Evolutionary conservation across 2,113 vertebrate species (phyloP).

Genomic region (Sinosuthora webbiana): DNA sequence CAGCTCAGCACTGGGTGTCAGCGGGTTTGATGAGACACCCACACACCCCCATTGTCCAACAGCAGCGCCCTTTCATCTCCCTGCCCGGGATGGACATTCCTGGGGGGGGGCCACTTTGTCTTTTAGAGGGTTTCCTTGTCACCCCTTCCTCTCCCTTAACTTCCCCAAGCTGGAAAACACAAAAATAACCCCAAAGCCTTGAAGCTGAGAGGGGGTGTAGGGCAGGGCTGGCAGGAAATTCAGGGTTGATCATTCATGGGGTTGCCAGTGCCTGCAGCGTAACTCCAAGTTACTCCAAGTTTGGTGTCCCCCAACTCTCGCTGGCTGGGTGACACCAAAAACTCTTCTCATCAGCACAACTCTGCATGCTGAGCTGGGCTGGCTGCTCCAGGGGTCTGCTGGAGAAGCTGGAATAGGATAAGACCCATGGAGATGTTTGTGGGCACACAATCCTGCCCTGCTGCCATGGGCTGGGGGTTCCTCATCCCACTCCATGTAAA

Average conservation of each 20-base stretch:
- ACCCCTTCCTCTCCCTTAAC: background rate
- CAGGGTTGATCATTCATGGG: background rate
- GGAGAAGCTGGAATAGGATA: background rate
- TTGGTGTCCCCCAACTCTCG: rapidly evolving
- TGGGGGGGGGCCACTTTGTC: background rate
- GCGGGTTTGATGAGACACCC: slow-evolving; percentile 34
- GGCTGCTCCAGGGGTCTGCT: background rate
- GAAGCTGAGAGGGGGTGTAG: background rate
- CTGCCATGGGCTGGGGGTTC: rapidly evolving
- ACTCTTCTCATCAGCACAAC: background rate
- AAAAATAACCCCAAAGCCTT: background rate
- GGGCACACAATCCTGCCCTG: background rate
- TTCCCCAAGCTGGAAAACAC: background rate
- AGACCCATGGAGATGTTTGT: background rate
- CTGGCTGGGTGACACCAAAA: background rate
- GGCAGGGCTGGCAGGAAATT: background rate
- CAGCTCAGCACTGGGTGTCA: slow-evolving; percentile 38
- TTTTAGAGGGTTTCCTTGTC: background rate
- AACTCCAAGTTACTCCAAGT: background rate
- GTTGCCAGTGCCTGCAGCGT: background rate
- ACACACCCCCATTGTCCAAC: slow-evolving; percentile 5
- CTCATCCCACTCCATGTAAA: background rate
- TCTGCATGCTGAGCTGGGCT: background rate
- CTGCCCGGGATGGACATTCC: slow-evolving; percentile 5
- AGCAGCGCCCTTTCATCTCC: slow-evolving; percentile 49